Evolutionary conservation across 2,888 invertebrate species (phyloP).

Genomic region (Andrena chrysosceles): DNA sequence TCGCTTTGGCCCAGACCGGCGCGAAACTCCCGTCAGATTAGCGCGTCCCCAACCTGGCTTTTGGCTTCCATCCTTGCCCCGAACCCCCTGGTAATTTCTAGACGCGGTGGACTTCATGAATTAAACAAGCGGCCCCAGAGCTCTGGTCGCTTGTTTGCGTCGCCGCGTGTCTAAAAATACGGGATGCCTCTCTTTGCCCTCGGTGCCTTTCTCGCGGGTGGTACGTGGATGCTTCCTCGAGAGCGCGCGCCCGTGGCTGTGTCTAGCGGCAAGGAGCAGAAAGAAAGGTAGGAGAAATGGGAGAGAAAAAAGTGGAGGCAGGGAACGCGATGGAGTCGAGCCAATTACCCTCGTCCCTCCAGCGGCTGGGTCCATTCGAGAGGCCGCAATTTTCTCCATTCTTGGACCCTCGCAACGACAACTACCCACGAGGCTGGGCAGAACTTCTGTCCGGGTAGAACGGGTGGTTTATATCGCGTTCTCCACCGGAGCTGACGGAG

Average conservation of each 20-base stretch:
- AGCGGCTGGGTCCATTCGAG: conserved; percentile 49
- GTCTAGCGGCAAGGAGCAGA: too few species aligned
- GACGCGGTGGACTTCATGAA: conserved; percentile 60
- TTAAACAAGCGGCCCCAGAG: conserved; percentile 1
- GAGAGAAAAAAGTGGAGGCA: not conserved
- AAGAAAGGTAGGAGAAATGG: not conserved
- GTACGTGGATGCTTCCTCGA: not conserved
- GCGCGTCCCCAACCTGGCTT: conserved; percentile 14
- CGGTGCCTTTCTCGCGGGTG: not conserved
- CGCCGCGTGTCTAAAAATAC: conserved; percentile 21
- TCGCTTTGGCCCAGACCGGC: not conserved
- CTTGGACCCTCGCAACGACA: conserved; percentile 21
- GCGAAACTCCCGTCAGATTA: conserved; percentile 31
- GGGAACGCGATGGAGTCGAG: conserved; percentile 50
- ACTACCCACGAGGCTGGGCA: conserved; percentile 2
- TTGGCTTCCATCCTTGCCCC: conserved; percentile 18
- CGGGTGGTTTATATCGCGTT: conserved; percentile 29
- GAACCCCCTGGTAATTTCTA: conserved; percentile 53
- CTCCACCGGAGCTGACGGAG: not conserved
- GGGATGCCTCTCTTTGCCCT: not conserved
- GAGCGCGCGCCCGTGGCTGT: not conserved
- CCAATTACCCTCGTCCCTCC: conserved; percentile 64
- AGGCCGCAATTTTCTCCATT: conserved; percentile 56
- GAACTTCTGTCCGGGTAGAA: conserved; percentile 12
- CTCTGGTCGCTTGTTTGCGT: conserved; percentile 29